These are phyloP conservation scores for Hoplodrina ambigua DNA, from an alignment of 2,888 invertebrate species.

Conservation along the genomic window DNA sequence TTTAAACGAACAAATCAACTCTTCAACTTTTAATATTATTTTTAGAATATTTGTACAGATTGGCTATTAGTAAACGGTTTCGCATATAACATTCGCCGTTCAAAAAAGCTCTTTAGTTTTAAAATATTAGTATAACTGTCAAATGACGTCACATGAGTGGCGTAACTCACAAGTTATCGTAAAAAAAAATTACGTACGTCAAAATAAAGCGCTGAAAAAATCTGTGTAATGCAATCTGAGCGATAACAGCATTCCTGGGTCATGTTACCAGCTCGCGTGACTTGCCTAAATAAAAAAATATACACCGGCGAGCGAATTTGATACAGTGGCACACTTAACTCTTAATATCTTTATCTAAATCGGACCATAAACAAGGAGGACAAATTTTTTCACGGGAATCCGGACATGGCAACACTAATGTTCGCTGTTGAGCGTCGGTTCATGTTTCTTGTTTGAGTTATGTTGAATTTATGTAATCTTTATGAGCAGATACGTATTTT, in stretches of 20 bases:
- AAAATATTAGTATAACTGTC: not conserved
- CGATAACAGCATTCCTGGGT: slow-evolving; percentile 82
- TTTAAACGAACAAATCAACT: too few relatives aligned
- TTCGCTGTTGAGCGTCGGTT: slow-evolving; percentile 51
- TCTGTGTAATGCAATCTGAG: slow-evolving; percentile 73
- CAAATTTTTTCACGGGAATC: slow-evolving; percentile 73
- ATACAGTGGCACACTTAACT: slow-evolving; percentile 83
- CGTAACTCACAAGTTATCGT: slow-evolving; percentile 38
- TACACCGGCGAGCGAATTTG: slow-evolving; percentile 81
- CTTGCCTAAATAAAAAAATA: slow-evolving; percentile 78
- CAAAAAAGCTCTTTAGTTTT: too few relatives aligned
- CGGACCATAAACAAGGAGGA: slow-evolving; percentile 79
- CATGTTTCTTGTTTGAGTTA: slow-evolving; percentile 50
- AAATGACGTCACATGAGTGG: slow-evolving; percentile 33
- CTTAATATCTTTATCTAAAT: slow-evolving; percentile 88
- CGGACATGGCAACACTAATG: slow-evolving; percentile 60
- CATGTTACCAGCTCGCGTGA: slow-evolving; percentile 85
- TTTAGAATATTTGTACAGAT: too few relatives aligned
- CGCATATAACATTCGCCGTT: too few relatives aligned
- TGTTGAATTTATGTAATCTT: slow-evolving; percentile 48
- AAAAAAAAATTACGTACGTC: slow-evolving; percentile 50
- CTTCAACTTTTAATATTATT: too few relatives aligned
- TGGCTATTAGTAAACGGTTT: too few relatives aligned
- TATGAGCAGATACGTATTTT: slow-evolving; percentile 43
- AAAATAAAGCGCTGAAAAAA: slow-evolving; percentile 57